These are phyloP conservation scores for Paraescarpia echinospica DNA, from an alignment of 1,140 invertebrate species.

Conservation along the genomic window DNA sequence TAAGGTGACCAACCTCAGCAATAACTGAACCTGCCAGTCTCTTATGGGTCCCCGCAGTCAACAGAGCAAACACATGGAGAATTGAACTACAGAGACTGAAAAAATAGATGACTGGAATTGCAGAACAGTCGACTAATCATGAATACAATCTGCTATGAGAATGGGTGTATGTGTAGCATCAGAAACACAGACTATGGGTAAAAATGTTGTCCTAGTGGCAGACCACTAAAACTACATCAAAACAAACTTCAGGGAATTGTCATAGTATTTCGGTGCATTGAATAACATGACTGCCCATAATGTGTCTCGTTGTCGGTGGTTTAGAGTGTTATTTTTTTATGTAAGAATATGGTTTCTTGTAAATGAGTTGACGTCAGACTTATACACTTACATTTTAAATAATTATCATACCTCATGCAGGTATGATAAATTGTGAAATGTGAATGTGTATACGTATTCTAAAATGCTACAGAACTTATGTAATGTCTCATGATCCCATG, in stretches of 20 bases:
- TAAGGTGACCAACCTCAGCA: constrained; percentile 30
- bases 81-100: neutral
- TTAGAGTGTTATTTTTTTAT: neutral
- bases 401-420: neutral
- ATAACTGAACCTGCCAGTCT: neutral
- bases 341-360: neutral
- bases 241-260: neutral
- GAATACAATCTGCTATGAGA: neutral
- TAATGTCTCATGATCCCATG: neutral
- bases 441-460: neutral
- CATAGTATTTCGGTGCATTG: neutral
- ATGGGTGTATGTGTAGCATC: too few relatives aligned
- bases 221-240: neutral
- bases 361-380: neutral
- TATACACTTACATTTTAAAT: neutral
- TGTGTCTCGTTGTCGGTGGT: too few relatives aligned
- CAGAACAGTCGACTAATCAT: neutral
- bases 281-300: neutral
- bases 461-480: neutral
- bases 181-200: too few relatives aligned
- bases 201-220: neutral
- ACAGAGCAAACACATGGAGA: neutral
- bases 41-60: neutral
- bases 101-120: neutral
- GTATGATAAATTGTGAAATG: neutral